Percentiles rank a stretch among this genome's conserved stretches.
phyloP scores from a whole-genome alignment of 1,140 invertebrate genomes.

The Drosophila simulans region DNA sequence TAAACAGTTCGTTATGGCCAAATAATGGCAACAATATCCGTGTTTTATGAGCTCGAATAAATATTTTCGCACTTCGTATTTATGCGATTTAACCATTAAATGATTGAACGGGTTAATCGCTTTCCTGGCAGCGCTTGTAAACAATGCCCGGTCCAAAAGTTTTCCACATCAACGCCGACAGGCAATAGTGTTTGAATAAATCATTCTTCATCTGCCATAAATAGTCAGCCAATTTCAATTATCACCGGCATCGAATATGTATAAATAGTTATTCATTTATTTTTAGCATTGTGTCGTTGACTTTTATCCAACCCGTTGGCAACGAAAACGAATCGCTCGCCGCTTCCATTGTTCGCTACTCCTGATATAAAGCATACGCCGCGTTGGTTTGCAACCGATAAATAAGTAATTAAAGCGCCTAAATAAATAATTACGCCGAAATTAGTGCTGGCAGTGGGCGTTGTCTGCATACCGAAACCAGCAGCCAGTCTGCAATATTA shows the following conservation, averaged over 20 bases:
- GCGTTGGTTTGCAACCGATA: conserved; percentile 50
- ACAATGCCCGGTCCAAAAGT: conserved; percentile 23
- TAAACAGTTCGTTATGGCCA: conserved; percentile 44
- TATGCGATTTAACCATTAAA: conserved; percentile 40
- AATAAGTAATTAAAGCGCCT: conserved; percentile 73
- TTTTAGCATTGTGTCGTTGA: conserved; percentile 54
- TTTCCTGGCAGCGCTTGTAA: conserved; percentile 29
- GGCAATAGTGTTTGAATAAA: conserved; percentile 34
- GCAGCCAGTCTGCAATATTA: conserved; percentile 44
- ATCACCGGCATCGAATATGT: conserved; percentile 16
- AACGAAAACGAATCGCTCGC: conserved; percentile 27
- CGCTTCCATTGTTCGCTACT: conserved; percentile 15
- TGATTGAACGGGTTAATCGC: conserved; percentile 48
- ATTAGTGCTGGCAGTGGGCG: conserved; percentile 41
- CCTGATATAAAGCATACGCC: conserved; percentile 65
- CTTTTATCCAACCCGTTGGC: conserved; percentile 40
- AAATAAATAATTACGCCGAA: conserved; percentile 71
- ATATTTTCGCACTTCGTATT: conserved; percentile 53
- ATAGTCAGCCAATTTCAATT: conserved; percentile 40
- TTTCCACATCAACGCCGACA: conserved; percentile 28
- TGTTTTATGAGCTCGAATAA: conserved; percentile 51
- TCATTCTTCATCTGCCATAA: conserved; percentile 25
- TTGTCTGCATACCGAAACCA: conserved; percentile 33
- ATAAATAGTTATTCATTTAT: conserved; percentile 51
- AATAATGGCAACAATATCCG: conserved; percentile 52